phyloP scores from a whole-genome alignment of 2,113 vertebrate species.

The Gorsachius goisagi region DNA sequence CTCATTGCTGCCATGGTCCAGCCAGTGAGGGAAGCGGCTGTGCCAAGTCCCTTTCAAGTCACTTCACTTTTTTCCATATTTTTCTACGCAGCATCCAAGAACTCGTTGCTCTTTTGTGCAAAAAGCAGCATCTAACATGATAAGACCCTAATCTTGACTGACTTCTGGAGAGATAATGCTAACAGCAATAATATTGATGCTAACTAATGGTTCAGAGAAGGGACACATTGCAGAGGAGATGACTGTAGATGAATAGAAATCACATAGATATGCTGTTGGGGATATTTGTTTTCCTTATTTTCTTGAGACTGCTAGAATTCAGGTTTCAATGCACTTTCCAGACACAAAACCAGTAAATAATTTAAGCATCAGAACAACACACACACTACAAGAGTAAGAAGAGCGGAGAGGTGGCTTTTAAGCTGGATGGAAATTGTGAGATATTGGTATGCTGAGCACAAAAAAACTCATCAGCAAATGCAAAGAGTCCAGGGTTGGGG shows the following conservation, averaged over 20 bases:
- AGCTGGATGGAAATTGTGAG: background rate
- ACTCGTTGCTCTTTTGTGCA: background rate
- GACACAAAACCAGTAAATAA: background rate
- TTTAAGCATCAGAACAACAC: background rate
- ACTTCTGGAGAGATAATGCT: background rate
- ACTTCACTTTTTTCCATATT: background rate
- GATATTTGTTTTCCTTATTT: background rate
- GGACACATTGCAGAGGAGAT: background rate
- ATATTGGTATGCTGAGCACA: background rate
- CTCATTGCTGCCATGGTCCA: background rate
- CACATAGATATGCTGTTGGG: background rate
- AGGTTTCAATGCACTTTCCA: background rate
- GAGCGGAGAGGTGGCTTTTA: background rate
- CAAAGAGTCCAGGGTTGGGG: background rate
- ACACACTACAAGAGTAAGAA: background rate
- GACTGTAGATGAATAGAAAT: background rate
- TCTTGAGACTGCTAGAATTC: background rate
- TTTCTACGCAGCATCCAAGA: background rate
- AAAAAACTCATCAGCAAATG: background rate
- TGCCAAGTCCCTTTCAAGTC: background rate
- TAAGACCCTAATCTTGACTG: background rate
- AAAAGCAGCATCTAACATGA: background rate
- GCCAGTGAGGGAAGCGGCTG: rapidly evolving
- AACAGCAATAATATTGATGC: background rate
- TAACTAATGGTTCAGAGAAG: background rate